Conservation (phyloP, 2,113 vertebrate genomes). For the Apistogramma diplotaenia region DNA sequence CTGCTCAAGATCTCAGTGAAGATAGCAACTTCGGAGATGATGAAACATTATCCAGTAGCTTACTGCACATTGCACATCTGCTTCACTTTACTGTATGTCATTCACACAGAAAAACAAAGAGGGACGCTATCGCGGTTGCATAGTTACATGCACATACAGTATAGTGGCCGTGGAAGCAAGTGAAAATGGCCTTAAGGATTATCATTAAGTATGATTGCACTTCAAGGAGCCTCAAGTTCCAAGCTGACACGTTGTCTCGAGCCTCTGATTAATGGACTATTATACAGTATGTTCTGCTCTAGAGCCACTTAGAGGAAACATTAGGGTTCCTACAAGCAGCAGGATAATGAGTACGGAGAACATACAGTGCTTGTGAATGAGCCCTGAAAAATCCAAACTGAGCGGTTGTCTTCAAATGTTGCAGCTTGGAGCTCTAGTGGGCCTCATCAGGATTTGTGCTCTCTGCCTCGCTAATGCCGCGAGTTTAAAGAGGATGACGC, state of each 20-base stretch:
- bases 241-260: slow-evolving; percentile 34
- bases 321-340: slow-evolving; percentile 38
- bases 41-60: slow-evolving; percentile 44
- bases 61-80: slow-evolving; percentile 35
- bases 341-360: slow-evolving; percentile 47
- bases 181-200: slow-evolving; percentile 46
- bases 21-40: slow-evolving; percentile 49
- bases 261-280: slow-evolving; percentile 59
- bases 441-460: slow-evolving; percentile 47
- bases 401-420: slow-evolving; percentile 36
- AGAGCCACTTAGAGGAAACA: slow-evolving; percentile 33
- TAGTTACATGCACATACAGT: background rate
- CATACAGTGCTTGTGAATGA: background rate
- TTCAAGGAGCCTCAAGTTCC: slow-evolving; percentile 59
- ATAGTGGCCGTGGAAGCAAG: slow-evolving; percentile 2
- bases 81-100: background rate
- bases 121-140: background rate
- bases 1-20: slow-evolving; percentile 10
- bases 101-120: slow-evolving; percentile 22
- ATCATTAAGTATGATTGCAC: slow-evolving; percentile 55
- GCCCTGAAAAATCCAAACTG: slow-evolving; percentile 8
- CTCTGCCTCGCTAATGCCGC: slow-evolving; percentile 23
- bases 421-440: slow-evolving; percentile 32
- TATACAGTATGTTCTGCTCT: slow-evolving; percentile 51
- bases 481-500: slow-evolving; percentile 53